Base-by-base conservation (phyloP, 2,797 vertebrate species). In the Liasis olivaceus region DNA sequence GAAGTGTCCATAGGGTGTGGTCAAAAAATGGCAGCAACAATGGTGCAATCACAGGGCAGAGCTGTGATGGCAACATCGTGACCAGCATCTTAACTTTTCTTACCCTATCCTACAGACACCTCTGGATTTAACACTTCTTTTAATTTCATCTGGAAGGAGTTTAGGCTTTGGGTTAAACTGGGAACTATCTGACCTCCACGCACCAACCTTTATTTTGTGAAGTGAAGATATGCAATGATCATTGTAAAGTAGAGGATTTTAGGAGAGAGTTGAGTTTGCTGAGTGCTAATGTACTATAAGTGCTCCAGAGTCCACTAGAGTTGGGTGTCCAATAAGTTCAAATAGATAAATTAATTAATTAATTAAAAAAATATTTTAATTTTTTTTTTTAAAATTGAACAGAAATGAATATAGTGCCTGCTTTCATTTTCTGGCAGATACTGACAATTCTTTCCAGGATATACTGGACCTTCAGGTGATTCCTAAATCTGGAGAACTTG, bases 401-500 rank as follows among this genome's bases (percentile, higher is more conserved):
- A 42, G 7, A 8, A 42, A 77, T 69, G 2, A 69, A 69, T n/a
- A 14, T 28, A 31, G 3, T 4, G 36, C 20, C 72, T 81, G 72
- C 20, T 63, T 87, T 56, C 3, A 22, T 26, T 90, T 94, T 20
- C 89, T 85, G 94, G 17, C 93, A 97, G 96, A 92, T 84, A 72
- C 90, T 92, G 93, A 92, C 90, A 95, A 89, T 8, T 8, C 95
- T 85, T 98, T 97, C 87, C 36, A 97, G 26, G 98, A 98, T 64
- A 59, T 96, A 47, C 94, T 98, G 0, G 98, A 98, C 93, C 96
- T 97, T 77, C 97, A 98, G 90, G 97, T 96, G 97, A 93, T 94
- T n/a, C 98, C 97, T 90, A 98, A 98, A n/a, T 81, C 85, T 84
- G 97, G 98, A 66, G 97, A 98, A 91, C 96, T 98, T 87, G 91